Conservation (phyloP, 1,140 invertebrate species). For the Panagrolaimus sp. region DNA sequence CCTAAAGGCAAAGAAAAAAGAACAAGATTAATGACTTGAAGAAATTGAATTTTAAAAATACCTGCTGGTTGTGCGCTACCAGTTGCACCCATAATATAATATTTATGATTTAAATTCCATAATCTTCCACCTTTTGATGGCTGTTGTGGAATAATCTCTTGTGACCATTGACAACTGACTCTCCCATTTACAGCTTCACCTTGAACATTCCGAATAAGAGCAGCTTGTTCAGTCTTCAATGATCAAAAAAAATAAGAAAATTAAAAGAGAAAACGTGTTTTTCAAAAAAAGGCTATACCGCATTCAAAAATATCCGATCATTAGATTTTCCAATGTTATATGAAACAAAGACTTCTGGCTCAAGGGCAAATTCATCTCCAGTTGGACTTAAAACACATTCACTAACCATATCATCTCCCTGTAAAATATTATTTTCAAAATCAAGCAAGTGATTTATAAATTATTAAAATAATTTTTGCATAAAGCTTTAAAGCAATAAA, state of each 20-base stretch:
- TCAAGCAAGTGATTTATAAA: neutral
- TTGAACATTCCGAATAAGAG: constrained; percentile 36
- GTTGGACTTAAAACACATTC: constrained; percentile 41
- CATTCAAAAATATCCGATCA: constrained; percentile 46
- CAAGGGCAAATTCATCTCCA: constrained; percentile 22
- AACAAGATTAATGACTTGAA: neutral
- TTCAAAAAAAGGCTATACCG: constrained; percentile 23
- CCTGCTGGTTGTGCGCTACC: constrained; percentile 49
- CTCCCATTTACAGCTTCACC: constrained; percentile 38
- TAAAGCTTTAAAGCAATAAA: too few relatives aligned
- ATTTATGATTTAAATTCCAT: constrained; percentile 46
- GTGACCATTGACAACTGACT: constrained; percentile 41
- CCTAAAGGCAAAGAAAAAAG: constrained; percentile 30
- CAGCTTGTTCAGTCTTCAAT: constrained; percentile 40
- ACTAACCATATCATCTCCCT: constrained; percentile 47
- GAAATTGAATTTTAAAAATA: constrained; percentile 21
- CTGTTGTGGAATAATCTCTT: constrained; percentile 46
- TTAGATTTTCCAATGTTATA: constrained; percentile 47
- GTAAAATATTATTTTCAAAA: constrained; percentile 16
- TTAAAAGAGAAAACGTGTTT: constrained; percentile 1
- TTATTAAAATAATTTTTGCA: too few relatives aligned
- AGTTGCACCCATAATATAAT: constrained; percentile 48
- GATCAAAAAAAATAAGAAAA: neutral
- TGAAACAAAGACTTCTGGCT: constrained; percentile 43
- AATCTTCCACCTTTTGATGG: constrained; percentile 32